Percentiles rank a stretch among this genome's conserved stretches.
Evolutionary conservation across 2,888 invertebrate genomes (phyloP).

Genomic region (Maniola hyperantus): DNA sequence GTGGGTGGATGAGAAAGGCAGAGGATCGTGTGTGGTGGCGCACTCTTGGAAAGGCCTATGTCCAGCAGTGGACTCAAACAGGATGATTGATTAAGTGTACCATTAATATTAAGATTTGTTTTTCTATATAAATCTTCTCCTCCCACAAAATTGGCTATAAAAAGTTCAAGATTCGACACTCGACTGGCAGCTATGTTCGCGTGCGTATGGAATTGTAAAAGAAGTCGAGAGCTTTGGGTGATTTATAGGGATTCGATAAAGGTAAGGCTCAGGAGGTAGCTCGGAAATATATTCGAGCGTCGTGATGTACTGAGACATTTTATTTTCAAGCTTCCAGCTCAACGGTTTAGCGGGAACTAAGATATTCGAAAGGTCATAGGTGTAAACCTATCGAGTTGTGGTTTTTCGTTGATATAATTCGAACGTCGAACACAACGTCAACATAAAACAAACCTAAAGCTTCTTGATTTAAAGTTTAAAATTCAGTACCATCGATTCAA

Average conservation of each 20-base stretch:
- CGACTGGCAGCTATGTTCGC: not conserved
- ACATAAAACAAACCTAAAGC: too few relatives aligned
- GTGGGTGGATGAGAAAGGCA: too few relatives aligned
- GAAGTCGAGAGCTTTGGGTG: constrained; percentile 16
- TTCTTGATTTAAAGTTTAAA: too few relatives aligned
- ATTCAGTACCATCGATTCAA: too few relatives aligned
- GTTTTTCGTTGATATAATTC: too few relatives aligned
- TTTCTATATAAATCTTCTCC: not conserved
- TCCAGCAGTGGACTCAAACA: too few relatives aligned
- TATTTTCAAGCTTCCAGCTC: not conserved
- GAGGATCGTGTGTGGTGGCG: too few relatives aligned
- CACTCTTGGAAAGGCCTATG: too few relatives aligned
- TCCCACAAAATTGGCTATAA: constrained; percentile 7
- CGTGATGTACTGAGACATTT: constrained; percentile 1
- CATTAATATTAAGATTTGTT: not conserved
- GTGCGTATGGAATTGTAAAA: constrained; percentile 34
- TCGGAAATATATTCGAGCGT: constrained; percentile 5
- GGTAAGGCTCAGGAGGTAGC: not conserved
- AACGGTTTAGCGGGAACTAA: not conserved
- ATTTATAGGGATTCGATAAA: constrained; percentile 23
- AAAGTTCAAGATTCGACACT: constrained; percentile 18
- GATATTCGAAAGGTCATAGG: too few relatives aligned
- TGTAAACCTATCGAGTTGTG: too few relatives aligned
- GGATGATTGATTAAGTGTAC: not conserved
- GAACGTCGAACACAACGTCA: too few relatives aligned